Base-by-base conservation (phyloP, 1,140 invertebrate species). In the Carcinoscorpius rotundicauda region DNA sequence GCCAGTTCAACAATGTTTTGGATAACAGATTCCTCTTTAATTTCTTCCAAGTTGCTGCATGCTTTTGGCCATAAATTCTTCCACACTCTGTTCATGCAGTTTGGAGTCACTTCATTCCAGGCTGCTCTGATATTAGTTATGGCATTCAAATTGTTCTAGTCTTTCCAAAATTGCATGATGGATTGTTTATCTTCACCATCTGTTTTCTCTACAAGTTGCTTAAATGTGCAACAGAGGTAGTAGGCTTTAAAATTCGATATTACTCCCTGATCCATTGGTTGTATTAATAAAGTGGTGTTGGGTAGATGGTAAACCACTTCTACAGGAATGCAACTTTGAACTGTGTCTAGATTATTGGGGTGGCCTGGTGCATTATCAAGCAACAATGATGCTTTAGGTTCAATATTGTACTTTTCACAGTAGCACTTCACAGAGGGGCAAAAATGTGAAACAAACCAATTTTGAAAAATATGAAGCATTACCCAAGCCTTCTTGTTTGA, bases 401-500 rank as follows among this genome's bases (percentile, higher is more conserved):
- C 49, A 8, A 67, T 29, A 4, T 67, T 69, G 52, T 64, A 58
- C 48, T 56, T 61, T 55, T 62, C 51, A 49, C 51, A 67, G 48
- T 71, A 69, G 48, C n/a, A 6, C 63, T 66, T 58, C 3, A 69
- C 49, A 61, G 62, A 60, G 49, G 52, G 63, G 57, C 0, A 50
- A 52, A 62, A 64, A 55, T 29, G 49, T 60, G 59, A 11, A 11
- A 11, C n/a, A 69, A 76, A 75, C 74, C 71, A 78, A 59, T 77
- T 69, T 62, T 73, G 58, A 69, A 78, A 78, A 69, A 77, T 64
- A 60, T 69, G 64, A 51, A 62, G 61, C 66, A 74, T 78, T 58
- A 80, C 71, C 74, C 74, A 78, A 48, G 75, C 73, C 70, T 75
- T 77, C 68, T 70, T 71, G 70, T 79, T 77, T 49, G 74, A 73